Evolutionary conservation across 2,888 invertebrate species (phyloP).

Genomic region (Trachelus tabidus): DNA sequence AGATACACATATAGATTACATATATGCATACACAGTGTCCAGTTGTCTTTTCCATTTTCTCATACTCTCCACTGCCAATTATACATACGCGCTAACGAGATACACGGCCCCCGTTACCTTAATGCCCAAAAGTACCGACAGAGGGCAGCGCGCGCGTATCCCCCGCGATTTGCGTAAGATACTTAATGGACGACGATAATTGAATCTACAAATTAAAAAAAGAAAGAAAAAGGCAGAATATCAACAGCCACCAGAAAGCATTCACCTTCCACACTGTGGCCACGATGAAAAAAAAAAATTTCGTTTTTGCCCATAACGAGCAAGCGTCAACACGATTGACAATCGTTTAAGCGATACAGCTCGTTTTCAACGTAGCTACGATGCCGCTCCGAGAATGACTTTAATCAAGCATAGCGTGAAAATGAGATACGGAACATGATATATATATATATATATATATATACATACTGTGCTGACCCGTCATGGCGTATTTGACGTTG

Average conservation of each 20-base stretch:
- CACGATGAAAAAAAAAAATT: neutral
- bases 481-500: neutral
- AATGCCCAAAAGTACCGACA: neutral
- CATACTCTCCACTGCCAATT: neutral
- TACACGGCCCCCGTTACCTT: neutral
- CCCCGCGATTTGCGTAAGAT: neutral
- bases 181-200: neutral
- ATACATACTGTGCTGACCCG: neutral
- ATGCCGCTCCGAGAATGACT: neutral
- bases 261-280: rapidly evolving
- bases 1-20: neutral
- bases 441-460: too few relatives aligned
- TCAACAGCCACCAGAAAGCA: neutral
- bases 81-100: neutral
- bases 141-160: neutral
- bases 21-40: neutral
- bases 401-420: neutral
- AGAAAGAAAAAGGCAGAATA: neutral
- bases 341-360: neutral
- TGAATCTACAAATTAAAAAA: neutral
- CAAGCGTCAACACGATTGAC: neutral
- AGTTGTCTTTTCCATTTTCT: neutral
- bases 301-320: neutral
- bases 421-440: neutral
- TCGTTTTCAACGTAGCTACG: neutral